Evolutionary conservation across 2,888 invertebrate genomes (phyloP), one percentile per base, ranked within the genome.

Genomic region (Leucania comma): DNA sequence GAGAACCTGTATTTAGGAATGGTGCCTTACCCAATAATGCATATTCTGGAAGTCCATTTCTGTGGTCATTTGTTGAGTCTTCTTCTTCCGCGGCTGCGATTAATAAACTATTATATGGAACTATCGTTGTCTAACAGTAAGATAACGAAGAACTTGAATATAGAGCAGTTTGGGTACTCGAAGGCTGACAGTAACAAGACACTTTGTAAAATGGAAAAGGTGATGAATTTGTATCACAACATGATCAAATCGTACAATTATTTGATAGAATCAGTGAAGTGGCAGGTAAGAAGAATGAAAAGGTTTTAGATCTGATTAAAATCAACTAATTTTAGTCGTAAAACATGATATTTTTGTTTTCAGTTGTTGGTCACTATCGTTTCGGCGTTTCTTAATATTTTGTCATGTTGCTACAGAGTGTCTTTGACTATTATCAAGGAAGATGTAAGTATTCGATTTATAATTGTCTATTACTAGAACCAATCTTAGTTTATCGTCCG

Each of bases 201-300:
- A 42, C 85, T 88, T 56, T 86, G 78, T 69, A 83, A 88, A 63
- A 91, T 92, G 89, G 89, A 86, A n/a, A 90, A 89, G 67, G 68
- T 92, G 64, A 92, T 93, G 90, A 89, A 92, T 60, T 84, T 92
- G 12, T 93, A 93, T 72, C 88, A 93, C 35, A 88, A 88, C 48
- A 80, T 91, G 22, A 90, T 91, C 24, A 90, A 88, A 64, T 84
- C 91, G 24, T 91, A 91, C 48, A 89, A 91, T 60, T 89, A 72
- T 70, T 84, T 94, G 61, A 89, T 90, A 56, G 90, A 91, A 67
- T 90, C 93, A 6, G 88, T 93, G 26, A 93, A 93, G 78, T 93
- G 93, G 93, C 93, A 93, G 92, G 94, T 93, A 84, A 85, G 72
- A 56, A 26, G 53, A 46, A 29, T n/a, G 29, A 29, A 24, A 1